Evolutionary conservation across 2,888 invertebrate species (phyloP).

Genomic region (Caradrina clavipalpis): DNA sequence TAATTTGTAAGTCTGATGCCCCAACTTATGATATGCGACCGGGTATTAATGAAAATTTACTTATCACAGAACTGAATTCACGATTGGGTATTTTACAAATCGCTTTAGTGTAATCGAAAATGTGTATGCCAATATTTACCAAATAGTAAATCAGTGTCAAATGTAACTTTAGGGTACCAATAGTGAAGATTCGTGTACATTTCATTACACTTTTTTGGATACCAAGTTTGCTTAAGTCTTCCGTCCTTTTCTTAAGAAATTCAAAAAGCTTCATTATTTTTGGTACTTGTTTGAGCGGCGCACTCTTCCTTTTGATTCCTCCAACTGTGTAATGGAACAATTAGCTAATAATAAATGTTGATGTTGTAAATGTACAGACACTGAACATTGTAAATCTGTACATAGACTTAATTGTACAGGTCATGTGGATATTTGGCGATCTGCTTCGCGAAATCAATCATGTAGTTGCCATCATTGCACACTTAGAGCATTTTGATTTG

Average conservation of each 20-base stretch:
- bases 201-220: constrained; percentile 76
- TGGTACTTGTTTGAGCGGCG: constrained; percentile 62
- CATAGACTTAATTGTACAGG: constrained; percentile 88
- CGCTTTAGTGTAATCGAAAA: constrained; percentile 73
- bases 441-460: constrained; percentile 83
- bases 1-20: constrained; percentile 84
- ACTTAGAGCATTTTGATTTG: constrained; percentile 78
- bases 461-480: constrained; percentile 79
- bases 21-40: constrained; percentile 75
- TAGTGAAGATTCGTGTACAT: constrained; percentile 76
- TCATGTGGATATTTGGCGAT: constrained; percentile 91
- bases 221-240: constrained; percentile 86
- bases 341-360: constrained; percentile 68
- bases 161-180: constrained; percentile 88
- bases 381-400: constrained; percentile 79
- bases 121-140: constrained; percentile 77
- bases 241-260: constrained; percentile 86
- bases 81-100: constrained; percentile 74
- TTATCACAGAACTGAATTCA: constrained; percentile 74
- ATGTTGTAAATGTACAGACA: constrained; percentile 77
- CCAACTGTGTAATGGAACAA: constrained; percentile 73
- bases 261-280: constrained; percentile 68
- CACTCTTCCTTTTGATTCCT: constrained; percentile 65
- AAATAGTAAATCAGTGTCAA: constrained; percentile 85
- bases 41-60: constrained; percentile 64